These are phyloP conservation scores for Rhynchophorus ferrugineus DNA, from an alignment of 1,140 invertebrate genomes.

Conservation along the genomic window DNA sequence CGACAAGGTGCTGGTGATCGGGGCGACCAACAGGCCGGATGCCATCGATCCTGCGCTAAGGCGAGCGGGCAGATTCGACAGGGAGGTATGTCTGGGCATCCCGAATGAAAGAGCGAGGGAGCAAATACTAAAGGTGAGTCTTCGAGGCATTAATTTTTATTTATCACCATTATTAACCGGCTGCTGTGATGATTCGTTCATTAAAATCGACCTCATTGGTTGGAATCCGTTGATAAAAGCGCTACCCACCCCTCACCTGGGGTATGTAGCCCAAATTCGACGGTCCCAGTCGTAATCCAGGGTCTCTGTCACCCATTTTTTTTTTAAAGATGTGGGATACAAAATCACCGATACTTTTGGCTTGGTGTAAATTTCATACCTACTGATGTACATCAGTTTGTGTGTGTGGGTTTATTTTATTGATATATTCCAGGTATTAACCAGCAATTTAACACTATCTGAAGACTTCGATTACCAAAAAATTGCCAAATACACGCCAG, in stretches of 20 bases:
- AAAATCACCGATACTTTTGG: no score
- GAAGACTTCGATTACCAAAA: constrained; percentile 60
- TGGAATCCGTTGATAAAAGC: no score
- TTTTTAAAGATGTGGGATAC: no score
- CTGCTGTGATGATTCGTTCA: not conserved
- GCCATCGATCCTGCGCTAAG: constrained; percentile 87
- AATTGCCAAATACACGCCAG: constrained; percentile 81
- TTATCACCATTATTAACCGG: not conserved
- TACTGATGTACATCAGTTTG: no score
- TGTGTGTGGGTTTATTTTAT: no score
- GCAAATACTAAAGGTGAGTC: constrained; percentile 59
- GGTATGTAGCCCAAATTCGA: no score
- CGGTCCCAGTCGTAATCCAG: no score
- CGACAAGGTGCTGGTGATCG: constrained; percentile 77
- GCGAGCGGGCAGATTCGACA: constrained; percentile 84
- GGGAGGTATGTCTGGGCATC: constrained; percentile 89
- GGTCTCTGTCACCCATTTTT: no score
- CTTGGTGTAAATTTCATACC: no score
- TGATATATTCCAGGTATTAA: constrained; percentile 49
- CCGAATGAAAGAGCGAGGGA: constrained; percentile 75
- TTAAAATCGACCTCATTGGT: no score
- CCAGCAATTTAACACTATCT: constrained; percentile 57
- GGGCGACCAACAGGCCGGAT: constrained; percentile 92
- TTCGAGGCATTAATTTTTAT: no score
- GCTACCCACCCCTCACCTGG: no score